Percentiles rank a stretch among this genome's conserved stretches.
phyloP scores from a whole-genome alignment of 2,797 vertebrate species.

The Halcyon leucocephala region DNA sequence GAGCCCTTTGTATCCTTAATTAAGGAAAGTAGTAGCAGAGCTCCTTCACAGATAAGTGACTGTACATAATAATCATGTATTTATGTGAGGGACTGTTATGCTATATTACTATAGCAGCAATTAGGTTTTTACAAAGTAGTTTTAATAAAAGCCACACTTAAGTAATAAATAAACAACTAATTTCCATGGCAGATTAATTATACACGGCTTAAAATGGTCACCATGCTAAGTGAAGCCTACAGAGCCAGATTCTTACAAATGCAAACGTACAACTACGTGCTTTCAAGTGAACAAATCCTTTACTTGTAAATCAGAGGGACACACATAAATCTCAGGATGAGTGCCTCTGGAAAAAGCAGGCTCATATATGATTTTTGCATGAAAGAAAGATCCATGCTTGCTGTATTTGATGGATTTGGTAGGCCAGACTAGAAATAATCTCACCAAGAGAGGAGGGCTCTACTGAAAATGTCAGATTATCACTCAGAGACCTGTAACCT shows the following conservation, averaged over 20 bases:
- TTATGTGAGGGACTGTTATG: constrained; percentile 91
- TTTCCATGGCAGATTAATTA: constrained; percentile 79
- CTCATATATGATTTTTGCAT: not conserved
- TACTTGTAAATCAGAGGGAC: not conserved
- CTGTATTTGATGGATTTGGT: not conserved
- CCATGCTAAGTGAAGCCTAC: constrained; percentile 58
- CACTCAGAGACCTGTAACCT: not conserved
- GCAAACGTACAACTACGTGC: not conserved
- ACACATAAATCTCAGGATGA: not conserved
- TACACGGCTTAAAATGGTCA: constrained; percentile 59
- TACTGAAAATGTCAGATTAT: not conserved
- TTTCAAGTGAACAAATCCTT: not conserved
- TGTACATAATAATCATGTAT: constrained; percentile 96
- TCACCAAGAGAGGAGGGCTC: not conserved
- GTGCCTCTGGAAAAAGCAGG: not conserved
- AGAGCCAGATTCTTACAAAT: not conserved
- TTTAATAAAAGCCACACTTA: constrained; percentile 82
- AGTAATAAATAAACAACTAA: constrained; percentile 80
- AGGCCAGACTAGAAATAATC: not conserved
- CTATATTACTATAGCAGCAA: constrained; percentile 87
- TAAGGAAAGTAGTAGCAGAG: constrained; percentile 91
- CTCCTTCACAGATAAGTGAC: constrained; percentile 92
- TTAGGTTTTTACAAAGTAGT: constrained; percentile 81
- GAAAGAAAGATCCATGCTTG: not conserved
- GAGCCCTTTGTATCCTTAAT: constrained; percentile 96